Percentiles rank a stretch among this genome's conserved stretches.
Evolutionary conservation across 2,113 vertebrate genomes (phyloP).

Genomic region (Podarcis muralis): DNA sequence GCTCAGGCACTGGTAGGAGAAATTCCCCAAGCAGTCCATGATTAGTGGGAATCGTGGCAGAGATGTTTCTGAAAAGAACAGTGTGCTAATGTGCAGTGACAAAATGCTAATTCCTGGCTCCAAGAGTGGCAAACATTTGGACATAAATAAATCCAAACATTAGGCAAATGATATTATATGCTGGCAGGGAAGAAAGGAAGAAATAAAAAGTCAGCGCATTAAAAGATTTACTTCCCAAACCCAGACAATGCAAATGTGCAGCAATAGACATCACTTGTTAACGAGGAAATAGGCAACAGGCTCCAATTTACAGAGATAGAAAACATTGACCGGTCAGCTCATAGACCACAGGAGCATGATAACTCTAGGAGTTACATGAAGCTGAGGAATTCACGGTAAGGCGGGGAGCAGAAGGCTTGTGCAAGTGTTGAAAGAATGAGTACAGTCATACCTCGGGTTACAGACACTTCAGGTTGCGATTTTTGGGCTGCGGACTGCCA

Average conservation of each 20-base stretch:
- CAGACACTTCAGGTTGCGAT: no score
- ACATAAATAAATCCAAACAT: conserved; percentile 12
- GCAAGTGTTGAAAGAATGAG: background rate
- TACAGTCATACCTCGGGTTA: no score
- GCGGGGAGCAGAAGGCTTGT: no score
- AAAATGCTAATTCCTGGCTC: conserved; percentile 9
- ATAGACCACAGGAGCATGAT: background rate
- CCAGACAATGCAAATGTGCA: background rate
- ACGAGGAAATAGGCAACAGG: background rate
- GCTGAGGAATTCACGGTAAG: no score
- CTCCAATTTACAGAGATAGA: background rate
- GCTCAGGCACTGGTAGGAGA: background rate
- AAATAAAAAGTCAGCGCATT: background rate
- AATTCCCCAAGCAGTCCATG: background rate
- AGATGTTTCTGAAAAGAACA: background rate
- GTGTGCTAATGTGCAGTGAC: background rate
- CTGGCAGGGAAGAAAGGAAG: background rate
- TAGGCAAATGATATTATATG: background rate
- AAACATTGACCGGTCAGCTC: background rate
- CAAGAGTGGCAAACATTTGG: background rate
- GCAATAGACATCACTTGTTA: background rate
- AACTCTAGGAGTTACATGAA: background rate
- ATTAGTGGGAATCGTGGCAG: background rate
- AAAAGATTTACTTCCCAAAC: background rate
- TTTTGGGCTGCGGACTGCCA: no score